Evolutionary conservation across 2,888 invertebrate species (phyloP).

Genomic region (Eupithecia abbreviata): DNA sequence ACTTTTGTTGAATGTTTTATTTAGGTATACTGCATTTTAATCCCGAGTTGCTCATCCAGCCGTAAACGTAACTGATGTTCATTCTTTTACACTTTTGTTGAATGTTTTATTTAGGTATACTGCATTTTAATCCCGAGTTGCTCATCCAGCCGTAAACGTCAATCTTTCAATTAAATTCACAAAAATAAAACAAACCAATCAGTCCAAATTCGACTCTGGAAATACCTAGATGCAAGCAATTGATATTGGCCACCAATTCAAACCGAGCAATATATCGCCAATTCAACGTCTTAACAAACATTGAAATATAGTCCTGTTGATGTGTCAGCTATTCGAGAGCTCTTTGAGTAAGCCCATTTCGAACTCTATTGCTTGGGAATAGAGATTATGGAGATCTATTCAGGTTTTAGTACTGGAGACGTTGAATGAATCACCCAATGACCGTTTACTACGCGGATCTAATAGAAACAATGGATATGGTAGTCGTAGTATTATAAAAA

Average conservation of each 20-base stretch:
- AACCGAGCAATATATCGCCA: slow-evolving; percentile 29
- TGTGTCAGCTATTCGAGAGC: slow-evolving; percentile 18
- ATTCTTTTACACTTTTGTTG: too few relatives aligned
- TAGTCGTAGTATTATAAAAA: neutral
- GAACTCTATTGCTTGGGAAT: slow-evolving; percentile 21
- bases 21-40: too few relatives aligned
- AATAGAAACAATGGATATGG: slow-evolving; percentile 17
- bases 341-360: slow-evolving; percentile 27
- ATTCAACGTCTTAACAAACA: slow-evolving; percentile 31
- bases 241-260: neutral
- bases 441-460: slow-evolving; percentile 17
- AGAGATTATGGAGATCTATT: slow-evolving; percentile 19
- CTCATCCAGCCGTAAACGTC: neutral
- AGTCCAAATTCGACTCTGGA: slow-evolving; percentile 21
- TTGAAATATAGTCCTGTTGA: slow-evolving; percentile 36
- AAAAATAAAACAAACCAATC: neutral
- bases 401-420: slow-evolving; percentile 20
- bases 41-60: neutral
- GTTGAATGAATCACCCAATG: slow-evolving; percentile 35
- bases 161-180: neutral
- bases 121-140: neutral
- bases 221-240: slow-evolving; percentile 37
- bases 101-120: too few relatives aligned
- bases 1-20: too few relatives aligned
- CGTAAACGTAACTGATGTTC: neutral